Evolutionary conservation across 2,113 vertebrate species (phyloP), one percentile per base, ranked within the genome.

Genomic region (Saccopteryx leptura): DNA sequence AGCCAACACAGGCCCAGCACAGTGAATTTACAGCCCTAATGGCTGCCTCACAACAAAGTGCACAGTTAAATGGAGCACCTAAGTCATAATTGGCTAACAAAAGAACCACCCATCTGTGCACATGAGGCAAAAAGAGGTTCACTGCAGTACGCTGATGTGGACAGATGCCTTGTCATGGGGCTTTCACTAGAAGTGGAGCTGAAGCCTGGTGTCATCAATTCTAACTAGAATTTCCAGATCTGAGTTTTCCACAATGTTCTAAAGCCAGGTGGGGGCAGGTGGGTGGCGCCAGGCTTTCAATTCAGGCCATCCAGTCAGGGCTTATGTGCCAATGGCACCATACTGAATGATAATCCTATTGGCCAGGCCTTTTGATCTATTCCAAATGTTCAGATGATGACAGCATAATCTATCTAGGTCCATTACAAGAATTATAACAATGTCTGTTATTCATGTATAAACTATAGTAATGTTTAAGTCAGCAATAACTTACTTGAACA

Each of bases 91-190:
- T 11, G 24, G 33, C 61, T 79, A 71, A 98, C 96, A 97, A 97
- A 96, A 95, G 95, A 97, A 93, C 87, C 48, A 72, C 95, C 78
- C 91, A 92, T 94, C 95, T 97, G 94, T 93, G 94, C 96, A 94
- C 86, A 75, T 61, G 39, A 39, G 87, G 94, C 81, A 74, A 50
- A 95, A 94, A 66, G 91, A 71, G 33, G 61, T 83, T 91, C 1
- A 0, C 50, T 50, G 46, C 39, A 90, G 85, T 97, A 39, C 0
- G 60, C 96, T 96, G 95, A 96, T 4, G 19, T 1, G 50, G 83
- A 31, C 89, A 17, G 79, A 90, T 76, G 89, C 75, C 79, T 88
- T 54, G 61, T 92, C 86, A 90, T 1, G 7, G 23, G 91, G 79
- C 66, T 96, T 90, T 95, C 94, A 46, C 21, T 21, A 24, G 79